A percentile compares a stretch with the other conserved stretches of the same genome.
Conservation (phyloP, 1,140 invertebrate genomes). For the Drosophila nigrodunni region DNA sequence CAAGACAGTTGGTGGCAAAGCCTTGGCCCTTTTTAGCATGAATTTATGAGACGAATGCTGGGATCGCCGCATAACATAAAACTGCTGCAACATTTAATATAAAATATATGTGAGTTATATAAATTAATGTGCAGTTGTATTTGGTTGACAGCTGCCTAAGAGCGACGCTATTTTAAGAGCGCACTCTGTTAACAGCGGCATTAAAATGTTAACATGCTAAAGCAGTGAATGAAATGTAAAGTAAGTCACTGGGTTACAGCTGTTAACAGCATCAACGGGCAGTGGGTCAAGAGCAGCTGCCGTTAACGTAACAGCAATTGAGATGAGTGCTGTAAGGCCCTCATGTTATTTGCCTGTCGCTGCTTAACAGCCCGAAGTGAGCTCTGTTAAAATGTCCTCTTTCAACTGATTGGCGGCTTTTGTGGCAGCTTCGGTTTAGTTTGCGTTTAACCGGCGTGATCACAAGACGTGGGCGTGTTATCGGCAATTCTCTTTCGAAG, state of each 20-base stretch:
- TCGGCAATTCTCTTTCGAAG: not conserved
- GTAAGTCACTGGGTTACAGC: constrained; percentile 39
- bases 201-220: not conserved
- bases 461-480: constrained; percentile 31
- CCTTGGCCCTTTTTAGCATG: constrained; percentile 72
- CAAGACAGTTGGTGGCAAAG: constrained; percentile 22
- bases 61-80: constrained; percentile 29
- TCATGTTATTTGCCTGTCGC: constrained; percentile 68
- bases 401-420: constrained; percentile 1
- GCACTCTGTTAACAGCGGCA: not conserved
- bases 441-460: constrained; percentile 24
- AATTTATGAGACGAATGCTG: constrained; percentile 57
- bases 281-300: constrained; percentile 24
- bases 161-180: constrained; percentile 41
- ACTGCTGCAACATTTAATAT: constrained; percentile 72
- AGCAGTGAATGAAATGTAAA: constrained; percentile 1
- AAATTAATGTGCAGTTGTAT: constrained; percentile 50
- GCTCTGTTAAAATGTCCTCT: constrained; percentile 55
- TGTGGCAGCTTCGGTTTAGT: constrained; percentile 22
- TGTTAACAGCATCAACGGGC: constrained; percentile 23
- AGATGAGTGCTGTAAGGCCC: constrained; percentile 17
- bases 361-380: constrained; percentile 35
- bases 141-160: constrained; percentile 30
- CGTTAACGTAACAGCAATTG: constrained; percentile 30
- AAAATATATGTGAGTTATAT: constrained; percentile 64